Conservation (phyloP, 2,888 invertebrate species). For the Athetis lepigone region DNA sequence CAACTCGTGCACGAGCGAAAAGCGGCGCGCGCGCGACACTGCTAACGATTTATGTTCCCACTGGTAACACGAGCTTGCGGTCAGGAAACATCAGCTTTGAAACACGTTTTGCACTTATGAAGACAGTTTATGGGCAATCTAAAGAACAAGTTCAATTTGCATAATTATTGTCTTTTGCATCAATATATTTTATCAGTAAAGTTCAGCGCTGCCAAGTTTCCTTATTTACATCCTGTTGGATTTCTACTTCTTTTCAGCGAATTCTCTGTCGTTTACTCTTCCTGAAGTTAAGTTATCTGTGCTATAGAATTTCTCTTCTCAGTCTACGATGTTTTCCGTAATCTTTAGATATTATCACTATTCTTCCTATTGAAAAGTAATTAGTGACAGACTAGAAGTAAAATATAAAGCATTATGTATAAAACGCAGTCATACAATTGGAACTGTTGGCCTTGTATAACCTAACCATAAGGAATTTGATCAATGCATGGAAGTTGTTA, state of each 20-base stretch:
- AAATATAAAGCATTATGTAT: too few species aligned
- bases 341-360: too few species aligned
- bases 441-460: too few species aligned
- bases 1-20: slow-evolving; percentile 45
- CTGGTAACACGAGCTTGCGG: slow-evolving; percentile 7
- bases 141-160: neutral
- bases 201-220: neutral
- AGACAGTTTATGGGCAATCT: neutral
- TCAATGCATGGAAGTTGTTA: too few species aligned
- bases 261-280: neutral
- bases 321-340: neutral
- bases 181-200: neutral
- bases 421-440: too few species aligned
- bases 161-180: neutral
- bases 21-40: slow-evolving; percentile 30
- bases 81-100: slow-evolving; percentile 1
- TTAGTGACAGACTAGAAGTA: too few species aligned
- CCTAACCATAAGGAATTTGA: too few species aligned
- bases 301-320: neutral
- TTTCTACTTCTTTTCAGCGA: neutral
- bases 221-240: neutral
- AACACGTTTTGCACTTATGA: slow-evolving; percentile 2
- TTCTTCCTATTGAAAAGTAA: too few species aligned
- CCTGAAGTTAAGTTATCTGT: neutral
- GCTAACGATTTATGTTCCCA: slow-evolving; percentile 33